Evolutionary conservation across 2,797 vertebrate genomes (phyloP).

Genomic region (Pitangus sulphuratus): DNA sequence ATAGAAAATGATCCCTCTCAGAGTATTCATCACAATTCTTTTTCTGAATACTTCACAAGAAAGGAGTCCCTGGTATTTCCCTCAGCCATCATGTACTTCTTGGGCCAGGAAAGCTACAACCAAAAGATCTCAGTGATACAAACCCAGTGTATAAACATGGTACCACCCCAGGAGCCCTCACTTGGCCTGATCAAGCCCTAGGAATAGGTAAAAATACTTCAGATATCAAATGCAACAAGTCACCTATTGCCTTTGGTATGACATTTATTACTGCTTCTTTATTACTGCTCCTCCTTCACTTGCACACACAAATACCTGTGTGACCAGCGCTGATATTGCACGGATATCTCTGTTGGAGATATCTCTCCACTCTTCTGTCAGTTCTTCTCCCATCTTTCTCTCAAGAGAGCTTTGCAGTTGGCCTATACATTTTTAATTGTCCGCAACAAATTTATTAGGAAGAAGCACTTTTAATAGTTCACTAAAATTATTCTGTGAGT

Average conservation of each 20-base stretch:
- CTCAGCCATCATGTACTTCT: background rate
- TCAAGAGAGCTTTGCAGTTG: background rate
- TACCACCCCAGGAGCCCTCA: background rate
- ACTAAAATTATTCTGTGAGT: background rate
- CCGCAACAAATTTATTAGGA: background rate
- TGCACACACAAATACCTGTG: background rate
- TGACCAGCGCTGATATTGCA: background rate
- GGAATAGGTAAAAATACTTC: background rate
- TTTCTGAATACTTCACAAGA: background rate
- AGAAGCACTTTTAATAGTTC: background rate
- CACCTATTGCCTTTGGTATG: too few relatives aligned
- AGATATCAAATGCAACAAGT: background rate
- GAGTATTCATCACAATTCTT: background rate
- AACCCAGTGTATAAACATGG: background rate
- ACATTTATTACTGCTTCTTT: background rate
- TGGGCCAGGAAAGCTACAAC: background rate
- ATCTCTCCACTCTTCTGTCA: background rate
- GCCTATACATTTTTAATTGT: background rate
- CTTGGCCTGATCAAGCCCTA: background rate
- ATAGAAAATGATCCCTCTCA: rapidly evolving
- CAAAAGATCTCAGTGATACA: background rate
- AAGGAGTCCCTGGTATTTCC: background rate
- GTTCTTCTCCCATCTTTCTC: background rate
- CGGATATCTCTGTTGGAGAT: background rate
- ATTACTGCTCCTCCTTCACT: background rate